Percentiles rank a stretch among this genome's conserved stretches.
Evolutionary conservation across 2,113 vertebrate genomes (phyloP).

Genomic region (Sinocyclocheilus rhinocerous): DNA sequence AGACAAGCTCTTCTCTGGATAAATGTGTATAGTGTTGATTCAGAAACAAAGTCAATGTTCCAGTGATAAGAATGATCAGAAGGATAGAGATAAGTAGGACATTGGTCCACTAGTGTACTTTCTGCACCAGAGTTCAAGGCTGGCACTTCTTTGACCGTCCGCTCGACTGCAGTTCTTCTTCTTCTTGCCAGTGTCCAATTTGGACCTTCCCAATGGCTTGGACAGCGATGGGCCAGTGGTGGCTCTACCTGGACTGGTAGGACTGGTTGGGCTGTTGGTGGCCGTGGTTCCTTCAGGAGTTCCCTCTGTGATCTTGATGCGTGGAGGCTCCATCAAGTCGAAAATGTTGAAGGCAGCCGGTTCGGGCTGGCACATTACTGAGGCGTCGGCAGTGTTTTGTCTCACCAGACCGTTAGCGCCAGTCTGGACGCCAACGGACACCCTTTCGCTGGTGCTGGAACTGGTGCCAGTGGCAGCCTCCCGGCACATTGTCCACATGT

Average conservation of each 20-base stretch:
- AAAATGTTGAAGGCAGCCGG: slow-evolving; percentile 75
- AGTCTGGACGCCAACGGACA: slow-evolving; percentile 79
- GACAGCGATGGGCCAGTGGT: slow-evolving; percentile 45
- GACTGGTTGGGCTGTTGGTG: slow-evolving; percentile 60
- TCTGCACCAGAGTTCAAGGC: slow-evolving; percentile 81
- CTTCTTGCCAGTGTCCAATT: slow-evolving; percentile 75
- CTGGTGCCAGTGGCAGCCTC: slow-evolving; percentile 68
- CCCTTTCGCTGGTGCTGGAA: slow-evolving; percentile 73
- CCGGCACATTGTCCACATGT: slow-evolving; percentile 80
- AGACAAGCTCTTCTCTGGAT: slow-evolving; percentile 62
- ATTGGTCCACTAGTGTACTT: slow-evolving; percentile 83
- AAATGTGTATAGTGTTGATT: slow-evolving; percentile 46
- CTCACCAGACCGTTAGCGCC: slow-evolving; percentile 74
- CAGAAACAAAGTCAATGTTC: slow-evolving; percentile 29
- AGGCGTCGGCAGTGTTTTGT: slow-evolving; percentile 76
- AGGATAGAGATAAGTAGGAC: slow-evolving; percentile 83
- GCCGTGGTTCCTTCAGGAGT: slow-evolving; percentile 69
- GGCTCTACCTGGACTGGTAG: slow-evolving; percentile 75
- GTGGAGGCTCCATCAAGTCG: slow-evolving; percentile 76
- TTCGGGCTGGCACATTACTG: slow-evolving; percentile 81
- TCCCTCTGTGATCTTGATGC: slow-evolving; percentile 79
- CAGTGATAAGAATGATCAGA: slow-evolving; percentile 70
- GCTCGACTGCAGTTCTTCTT: slow-evolving; percentile 68
- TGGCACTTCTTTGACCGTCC: slow-evolving; percentile 75
- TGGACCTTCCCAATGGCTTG: slow-evolving; percentile 73